Percentiles rank a stretch among this genome's conserved stretches.
Evolutionary conservation across 2,888 invertebrate species (phyloP).

Genomic region (Hipparchia semele): DNA sequence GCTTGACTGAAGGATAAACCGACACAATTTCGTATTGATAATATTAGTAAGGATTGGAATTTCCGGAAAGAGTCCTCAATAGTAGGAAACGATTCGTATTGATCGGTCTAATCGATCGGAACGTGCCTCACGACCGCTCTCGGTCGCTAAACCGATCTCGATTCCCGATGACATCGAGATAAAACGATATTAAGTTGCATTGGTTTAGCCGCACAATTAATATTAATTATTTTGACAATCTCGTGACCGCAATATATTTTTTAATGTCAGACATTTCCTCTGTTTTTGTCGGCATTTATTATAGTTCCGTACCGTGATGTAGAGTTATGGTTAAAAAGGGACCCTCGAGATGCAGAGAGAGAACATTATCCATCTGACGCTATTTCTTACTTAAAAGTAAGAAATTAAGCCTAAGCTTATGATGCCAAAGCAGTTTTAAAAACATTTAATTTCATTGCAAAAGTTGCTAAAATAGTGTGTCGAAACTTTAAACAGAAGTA

Average conservation of each 20-base stretch:
- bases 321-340: too few species aligned
- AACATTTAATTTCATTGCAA: too few species aligned
- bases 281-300: not conserved
- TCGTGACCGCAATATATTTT: constrained; percentile 24
- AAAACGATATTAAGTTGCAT: constrained; percentile 35
- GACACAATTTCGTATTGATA: too few species aligned
- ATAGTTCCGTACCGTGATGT: not conserved
- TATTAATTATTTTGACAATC: constrained; percentile 37
- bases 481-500: too few species aligned
- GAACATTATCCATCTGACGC: too few species aligned
- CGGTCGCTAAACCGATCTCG: constrained; percentile 30
- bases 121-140: constrained; percentile 39
- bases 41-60: not conserved
- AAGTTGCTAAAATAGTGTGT: too few species aligned
- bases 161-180: constrained; percentile 36
- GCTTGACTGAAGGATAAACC: too few species aligned
- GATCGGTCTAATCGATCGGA: constrained; percentile 31
- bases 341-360: too few species aligned
- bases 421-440: too few species aligned
- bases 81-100: constrained; percentile 30
- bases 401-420: too few species aligned
- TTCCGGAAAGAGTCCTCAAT: constrained; percentile 28
- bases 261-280: constrained; percentile 3
- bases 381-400: too few species aligned
- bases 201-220: constrained; percentile 27